phyloP scores from a whole-genome alignment of 2,888 invertebrate genomes.

The Pimpla rufipes region DNA sequence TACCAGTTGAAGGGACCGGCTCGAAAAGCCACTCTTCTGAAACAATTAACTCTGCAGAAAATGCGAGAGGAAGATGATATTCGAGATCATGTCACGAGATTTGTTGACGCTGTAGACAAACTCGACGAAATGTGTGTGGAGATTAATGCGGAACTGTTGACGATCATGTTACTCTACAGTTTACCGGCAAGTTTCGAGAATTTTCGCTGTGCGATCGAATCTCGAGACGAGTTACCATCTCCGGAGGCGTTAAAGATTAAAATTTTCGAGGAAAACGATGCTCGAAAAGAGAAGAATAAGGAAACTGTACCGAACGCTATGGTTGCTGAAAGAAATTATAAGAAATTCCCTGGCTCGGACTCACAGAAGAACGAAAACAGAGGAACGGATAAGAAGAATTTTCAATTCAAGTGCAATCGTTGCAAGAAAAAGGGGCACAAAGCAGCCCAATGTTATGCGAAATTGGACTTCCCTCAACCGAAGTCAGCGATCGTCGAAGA shows the following conservation, averaged over 20 bases:
- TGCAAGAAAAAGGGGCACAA: slow-evolving; percentile 15
- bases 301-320: slow-evolving; percentile 3
- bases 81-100: slow-evolving; percentile 21
- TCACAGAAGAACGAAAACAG: slow-evolving; percentile 6
- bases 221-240: slow-evolving; percentile 32
- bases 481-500: neutral
- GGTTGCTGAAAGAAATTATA: slow-evolving; percentile 6
- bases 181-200: slow-evolving; percentile 9
- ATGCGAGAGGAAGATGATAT: slow-evolving; percentile 30
- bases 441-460: slow-evolving; percentile 11
- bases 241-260: slow-evolving; percentile 41
- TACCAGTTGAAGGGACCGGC: slow-evolving; percentile 37
- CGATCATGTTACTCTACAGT: slow-evolving; percentile 39
- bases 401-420: neutral
- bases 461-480: neutral
- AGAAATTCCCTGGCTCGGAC: slow-evolving; percentile 16
- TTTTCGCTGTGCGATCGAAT: slow-evolving; percentile 6
- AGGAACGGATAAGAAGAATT: neutral
- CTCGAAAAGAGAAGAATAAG: slow-evolving; percentile 16
- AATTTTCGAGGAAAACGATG: slow-evolving; percentile 43
- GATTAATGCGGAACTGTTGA: slow-evolving; percentile 21
- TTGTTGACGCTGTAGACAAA: slow-evolving; percentile 46
- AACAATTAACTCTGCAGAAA: neutral
- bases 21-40: slow-evolving; percentile 42
- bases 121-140: slow-evolving; percentile 20